A percentile compares a stretch with the other conserved stretches of the same genome.
phyloP scores from a whole-genome alignment of 2,797 vertebrate genomes.

The Phalanger gymnotis region DNA sequence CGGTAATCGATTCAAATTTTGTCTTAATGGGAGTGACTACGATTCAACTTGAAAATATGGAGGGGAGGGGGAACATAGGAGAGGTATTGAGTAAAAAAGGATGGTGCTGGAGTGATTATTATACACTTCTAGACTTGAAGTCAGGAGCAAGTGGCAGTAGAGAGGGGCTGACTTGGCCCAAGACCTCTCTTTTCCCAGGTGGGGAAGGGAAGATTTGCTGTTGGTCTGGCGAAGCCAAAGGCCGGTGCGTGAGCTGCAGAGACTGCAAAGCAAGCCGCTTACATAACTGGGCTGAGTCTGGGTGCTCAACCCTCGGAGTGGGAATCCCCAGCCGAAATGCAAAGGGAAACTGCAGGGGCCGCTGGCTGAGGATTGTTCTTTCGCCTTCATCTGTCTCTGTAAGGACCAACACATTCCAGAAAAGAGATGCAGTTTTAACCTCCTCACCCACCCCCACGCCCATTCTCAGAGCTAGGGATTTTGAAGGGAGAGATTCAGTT shows the following conservation, averaged over 20 bases:
- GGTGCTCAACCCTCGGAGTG: neutral
- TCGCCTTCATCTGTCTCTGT: neutral
- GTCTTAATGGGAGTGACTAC: neutral
- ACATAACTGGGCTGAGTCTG: slow-evolving; percentile 51
- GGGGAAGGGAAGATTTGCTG: slow-evolving; percentile 36
- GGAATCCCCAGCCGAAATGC: neutral
- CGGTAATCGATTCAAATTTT: slow-evolving; percentile 34
- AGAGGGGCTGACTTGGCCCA: neutral
- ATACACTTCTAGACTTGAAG: neutral
- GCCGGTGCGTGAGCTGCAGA: slow-evolving; percentile 13
- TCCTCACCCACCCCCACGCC: neutral
- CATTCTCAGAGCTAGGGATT: neutral
- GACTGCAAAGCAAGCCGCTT: slow-evolving; percentile 32
- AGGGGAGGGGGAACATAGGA: too few species aligned
- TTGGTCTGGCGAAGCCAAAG: slow-evolving; percentile 48
- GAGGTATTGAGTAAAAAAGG: neutral
- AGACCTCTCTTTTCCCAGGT: neutral
- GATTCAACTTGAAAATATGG: neutral
- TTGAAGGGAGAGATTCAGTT: slow-evolving; percentile 15
- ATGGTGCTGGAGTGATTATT: neutral
- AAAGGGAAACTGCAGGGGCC: neutral
- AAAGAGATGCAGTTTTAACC: neutral
- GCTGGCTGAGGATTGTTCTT: neutral
- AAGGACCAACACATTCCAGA: neutral
- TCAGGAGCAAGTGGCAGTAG: neutral